These are phyloP conservation scores for Protonibea diacanthus DNA, from an alignment of 2,797 vertebrate genomes.

Conservation along the genomic window DNA sequence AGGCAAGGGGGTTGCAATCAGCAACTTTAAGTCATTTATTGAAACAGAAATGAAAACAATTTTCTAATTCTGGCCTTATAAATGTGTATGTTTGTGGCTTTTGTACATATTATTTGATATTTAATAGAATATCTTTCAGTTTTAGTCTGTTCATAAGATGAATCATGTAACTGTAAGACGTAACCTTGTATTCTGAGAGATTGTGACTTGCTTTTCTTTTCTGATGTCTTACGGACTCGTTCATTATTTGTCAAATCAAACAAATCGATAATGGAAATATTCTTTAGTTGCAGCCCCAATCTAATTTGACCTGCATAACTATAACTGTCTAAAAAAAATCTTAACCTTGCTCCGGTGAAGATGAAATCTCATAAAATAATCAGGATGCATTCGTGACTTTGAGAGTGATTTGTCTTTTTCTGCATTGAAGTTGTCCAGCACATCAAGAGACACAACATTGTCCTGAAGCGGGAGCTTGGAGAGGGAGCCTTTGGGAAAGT, in stretches of 20 bases:
- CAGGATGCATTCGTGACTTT: constrained; percentile 8
- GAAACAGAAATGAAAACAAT: neutral
- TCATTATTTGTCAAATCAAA: neutral
- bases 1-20: too few species aligned
- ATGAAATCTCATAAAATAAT: neutral
- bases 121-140: neutral
- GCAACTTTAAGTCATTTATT: neutral
- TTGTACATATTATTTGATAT: neutral
- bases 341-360: neutral
- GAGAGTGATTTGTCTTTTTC: constrained; percentile 30
- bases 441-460: constrained; percentile 98
- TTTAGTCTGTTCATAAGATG: neutral
- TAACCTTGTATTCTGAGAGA: neutral
- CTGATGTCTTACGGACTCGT: neutral
- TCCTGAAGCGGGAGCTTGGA: constrained; percentile 96
- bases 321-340: neutral
- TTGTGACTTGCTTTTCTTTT: neutral
- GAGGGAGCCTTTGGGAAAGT: constrained; percentile 99
- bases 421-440: constrained; percentile 94
- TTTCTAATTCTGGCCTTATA: neutral
- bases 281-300: neutral
- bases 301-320: neutral
- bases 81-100: neutral
- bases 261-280: neutral
- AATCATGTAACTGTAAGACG: neutral